Evolutionary conservation across 2,797 vertebrate species (phyloP), one percentile per base, ranked within the genome.

Genomic region (Neosilurus mollespiculum): DNA sequence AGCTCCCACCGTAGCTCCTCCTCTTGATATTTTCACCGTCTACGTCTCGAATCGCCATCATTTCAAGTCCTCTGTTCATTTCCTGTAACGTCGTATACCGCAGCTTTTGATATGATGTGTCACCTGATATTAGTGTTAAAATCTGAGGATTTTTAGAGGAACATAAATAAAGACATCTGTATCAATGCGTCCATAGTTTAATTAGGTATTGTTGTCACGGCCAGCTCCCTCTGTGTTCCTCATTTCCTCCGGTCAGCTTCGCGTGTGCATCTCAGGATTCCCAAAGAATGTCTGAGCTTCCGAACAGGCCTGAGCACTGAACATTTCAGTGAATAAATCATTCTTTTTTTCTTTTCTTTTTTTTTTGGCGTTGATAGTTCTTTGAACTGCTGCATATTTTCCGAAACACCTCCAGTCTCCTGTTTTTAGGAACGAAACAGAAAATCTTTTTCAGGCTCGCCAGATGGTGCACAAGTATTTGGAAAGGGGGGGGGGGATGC

Each of bases 221-320:
- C 34, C 34, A 22, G 9, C 11, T 67, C 53, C 16, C 65, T 78
- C 30, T 0, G 30, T 56, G 59, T 69, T 70, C 12, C 14, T 78
- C 66, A 62, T 72, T 58, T 79, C 81, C 80, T 85, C 71, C 67
- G 65, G 76, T 81, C 64, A 70, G 12, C 20, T 54, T 81, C 78
- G 78, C 83, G 69, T 87, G 66, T 88, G 83, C 81, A 43, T 81
- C 80, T 87, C 86, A n/a, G 85, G 81, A 86, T 54, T 78, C 80
- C 76, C 56, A 30, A 91, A 89, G 87, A 92, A 92, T 91, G 90
- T 91, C 88, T 87, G 4, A 4, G 75, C 76, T 87, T 85, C 49
- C 82, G 22, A 62, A 84, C 83, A 80, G 82, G 81, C 87, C 81
- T 88, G 83, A 91, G 84, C 9, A 87, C 84, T 84, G 87, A 77